These are phyloP conservation scores for Ifrita kowaldi DNA, from an alignment of 2,113 vertebrate genomes.

Conservation along the genomic window DNA sequence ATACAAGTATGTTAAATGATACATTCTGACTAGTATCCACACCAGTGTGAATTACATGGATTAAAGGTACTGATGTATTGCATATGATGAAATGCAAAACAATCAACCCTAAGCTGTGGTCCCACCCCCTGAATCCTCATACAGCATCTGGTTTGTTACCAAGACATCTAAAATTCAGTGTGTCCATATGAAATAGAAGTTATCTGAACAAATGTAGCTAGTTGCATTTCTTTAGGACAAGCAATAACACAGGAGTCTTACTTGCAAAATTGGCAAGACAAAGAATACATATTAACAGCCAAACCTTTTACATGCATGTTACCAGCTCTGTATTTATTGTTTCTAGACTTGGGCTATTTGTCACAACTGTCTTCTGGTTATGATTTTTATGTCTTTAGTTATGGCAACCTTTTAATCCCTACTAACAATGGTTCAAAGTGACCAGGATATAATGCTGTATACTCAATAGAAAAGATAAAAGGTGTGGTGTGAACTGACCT, in stretches of 20 bases:
- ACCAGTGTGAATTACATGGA: slow-evolving; percentile 59
- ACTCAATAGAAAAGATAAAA: not conserved
- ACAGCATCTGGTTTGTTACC: slow-evolving; percentile 18
- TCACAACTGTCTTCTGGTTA: not conserved
- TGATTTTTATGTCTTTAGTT: not conserved
- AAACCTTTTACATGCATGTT: not conserved
- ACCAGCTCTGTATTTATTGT: not conserved
- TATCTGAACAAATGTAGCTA: not conserved
- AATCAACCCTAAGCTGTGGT: slow-evolving; percentile 31
- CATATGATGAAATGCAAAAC: slow-evolving; percentile 58
- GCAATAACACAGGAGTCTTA: slow-evolving; percentile 18
- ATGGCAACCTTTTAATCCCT: not conserved
- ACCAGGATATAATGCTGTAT: not conserved
- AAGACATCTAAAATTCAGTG: slow-evolving; percentile 18
- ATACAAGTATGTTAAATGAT: slow-evolving; percentile 55
- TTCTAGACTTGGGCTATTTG: not conserved
- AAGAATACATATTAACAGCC: slow-evolving; percentile 11
- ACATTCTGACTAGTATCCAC: slow-evolving; percentile 69
- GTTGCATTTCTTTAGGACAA: slow-evolving; percentile 31
- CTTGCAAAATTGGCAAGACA: not conserved
- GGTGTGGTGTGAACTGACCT: not conserved
- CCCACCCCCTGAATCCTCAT: slow-evolving; percentile 35
- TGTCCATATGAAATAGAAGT: not conserved
- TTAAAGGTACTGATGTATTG: slow-evolving; percentile 64
- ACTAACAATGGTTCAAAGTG: not conserved